Evolutionary conservation across 2,888 invertebrate genomes (phyloP), one percentile per base, ranked within the genome.

Genomic region (Entomobrya proxima): DNA sequence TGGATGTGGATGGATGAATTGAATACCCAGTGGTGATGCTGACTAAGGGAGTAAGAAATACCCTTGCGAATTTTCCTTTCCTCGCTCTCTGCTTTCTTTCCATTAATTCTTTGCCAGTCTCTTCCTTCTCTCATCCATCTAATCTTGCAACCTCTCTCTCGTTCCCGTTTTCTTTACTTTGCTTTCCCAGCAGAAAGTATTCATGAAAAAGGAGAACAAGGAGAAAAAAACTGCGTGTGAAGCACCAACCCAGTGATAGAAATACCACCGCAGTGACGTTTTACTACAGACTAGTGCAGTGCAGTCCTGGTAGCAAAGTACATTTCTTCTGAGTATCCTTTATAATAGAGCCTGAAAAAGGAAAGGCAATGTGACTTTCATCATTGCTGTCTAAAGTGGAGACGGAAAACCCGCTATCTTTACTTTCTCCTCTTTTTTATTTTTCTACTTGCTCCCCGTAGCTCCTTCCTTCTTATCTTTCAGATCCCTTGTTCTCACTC

Each of bases 21-120:
- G 86, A 86, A 88, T 88, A 86, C 87, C 86, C 87, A 84, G 72
- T 86, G 86, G 88, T 88, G 86, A 86, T 87, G 87, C 88, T 85
- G 88, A 88, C 86, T 88, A 87, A 87, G 86, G 87, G 85, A 87
- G 55, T 77, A 58, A 86, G 84, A 86, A 76, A 88, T 86, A 85
- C 85, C 87, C 86, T 79, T 78, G 87, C 77, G 87, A 87, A 88
- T 87, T 87, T 87, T 84, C 86, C 77, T 81, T 78, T 77, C 76
- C 87, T 88, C 87, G 78, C 87, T 86, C 86, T 76, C 87, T 87
- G 75, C 86, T 87, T 86, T 86, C 86, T 80, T 88, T 85, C 87
- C 85, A 84, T 84, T 86, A 83, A 81, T 87, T 77, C 85, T 84
- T 86, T 85, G 64, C 84, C 87, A 85, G 69, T 72, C 87, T 78